Base-by-base conservation (phyloP, 92 coral and sea anemone species). In the Virgularia gustaviana region DNA sequence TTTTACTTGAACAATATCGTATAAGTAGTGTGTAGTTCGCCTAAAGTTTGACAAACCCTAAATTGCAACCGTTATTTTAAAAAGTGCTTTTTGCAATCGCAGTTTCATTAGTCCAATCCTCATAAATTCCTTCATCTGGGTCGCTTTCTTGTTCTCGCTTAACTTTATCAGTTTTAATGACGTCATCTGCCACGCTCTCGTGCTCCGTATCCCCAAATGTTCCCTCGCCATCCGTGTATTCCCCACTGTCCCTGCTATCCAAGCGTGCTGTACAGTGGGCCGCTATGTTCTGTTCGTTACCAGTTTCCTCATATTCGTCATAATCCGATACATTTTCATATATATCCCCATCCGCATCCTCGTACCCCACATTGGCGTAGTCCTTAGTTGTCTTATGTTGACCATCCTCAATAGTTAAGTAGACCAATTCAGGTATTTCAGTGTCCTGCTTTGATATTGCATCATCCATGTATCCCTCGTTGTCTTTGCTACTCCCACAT, bases 101-200 rank as follows among this genome's bases (percentile, higher is more conserved):
- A 18, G 49, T 66, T 24, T 66, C 49, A 13, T 66, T 52, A 13
- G 43, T 57, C 73, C 73, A 66, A 28, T 66, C 52, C 47, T 66
- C 73, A 20, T 66, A 66, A 43, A 66, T 66, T 2, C 34, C 73
- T 2, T 66, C 73, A 66, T 66, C 73, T 2, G 30, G 22, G 32
- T 42, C 16, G n/a, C 31, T 12, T 30, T 36, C 29, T 6, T 23
- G 15, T 18, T 44, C 49, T 3, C 20, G 13, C 32, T 57, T 37
- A 25, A 57, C 36, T 9, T 57, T 37, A 27, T 32, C 64, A 1
- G 6, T 10, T 2, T 57, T 11, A 10, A 43, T 13, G n/a, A 22
- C 51, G 51, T 43, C 20, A 13, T 16, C 51, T 16, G 5, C 51
- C 51, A 22, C 13, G 20, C 13, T 43, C 13, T 13, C 51, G 20